Evolutionary conservation across 2,797 vertebrate genomes (phyloP).

Genomic region (Eulemur mongoz): DNA sequence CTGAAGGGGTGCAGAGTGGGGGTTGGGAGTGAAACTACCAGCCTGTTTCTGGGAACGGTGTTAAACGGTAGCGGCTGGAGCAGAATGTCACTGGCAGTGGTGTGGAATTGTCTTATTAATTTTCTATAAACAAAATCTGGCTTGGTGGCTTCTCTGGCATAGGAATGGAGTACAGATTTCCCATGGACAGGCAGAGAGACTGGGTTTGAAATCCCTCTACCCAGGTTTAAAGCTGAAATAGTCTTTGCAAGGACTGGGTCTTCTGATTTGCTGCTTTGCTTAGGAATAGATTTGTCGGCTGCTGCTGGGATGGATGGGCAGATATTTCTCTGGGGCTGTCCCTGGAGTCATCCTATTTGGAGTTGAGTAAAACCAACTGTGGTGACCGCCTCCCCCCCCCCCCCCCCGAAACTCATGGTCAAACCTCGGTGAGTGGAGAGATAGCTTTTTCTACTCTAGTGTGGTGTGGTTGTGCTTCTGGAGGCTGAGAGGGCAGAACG

Average conservation of each 20-base stretch:
- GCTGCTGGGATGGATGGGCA: slow-evolving; percentile 15
- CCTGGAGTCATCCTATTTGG: background rate
- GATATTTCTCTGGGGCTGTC: background rate
- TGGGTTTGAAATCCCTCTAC: slow-evolving; percentile 49
- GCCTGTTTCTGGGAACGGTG: slow-evolving; percentile 29
- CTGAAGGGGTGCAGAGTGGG: background rate
- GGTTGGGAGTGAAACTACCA: slow-evolving; percentile 18
- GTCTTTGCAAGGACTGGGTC: slow-evolving; percentile 36
- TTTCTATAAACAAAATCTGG: slow-evolving; percentile 63
- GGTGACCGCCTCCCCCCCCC: background rate
- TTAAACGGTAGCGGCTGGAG: slow-evolving; percentile 39
- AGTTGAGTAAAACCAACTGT: background rate
- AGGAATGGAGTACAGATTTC: slow-evolving; percentile 41
- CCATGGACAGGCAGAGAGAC: background rate
- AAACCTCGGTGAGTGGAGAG: background rate
- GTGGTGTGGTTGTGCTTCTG: slow-evolving; percentile 4
- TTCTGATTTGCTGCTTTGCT: slow-evolving; percentile 47
- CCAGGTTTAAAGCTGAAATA: slow-evolving; percentile 34
- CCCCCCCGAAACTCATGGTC: background rate
- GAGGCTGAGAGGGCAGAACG: background rate
- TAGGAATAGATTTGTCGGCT: background rate
- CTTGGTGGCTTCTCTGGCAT: slow-evolving; percentile 15
- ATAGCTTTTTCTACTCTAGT: background rate
- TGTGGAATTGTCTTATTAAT: slow-evolving; percentile 62
- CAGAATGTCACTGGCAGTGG: slow-evolving; percentile 55